Evolutionary conservation across 2,113 vertebrate genomes (phyloP), one percentile per base, ranked within the genome.

Genomic region (Albula goreensis): DNA sequence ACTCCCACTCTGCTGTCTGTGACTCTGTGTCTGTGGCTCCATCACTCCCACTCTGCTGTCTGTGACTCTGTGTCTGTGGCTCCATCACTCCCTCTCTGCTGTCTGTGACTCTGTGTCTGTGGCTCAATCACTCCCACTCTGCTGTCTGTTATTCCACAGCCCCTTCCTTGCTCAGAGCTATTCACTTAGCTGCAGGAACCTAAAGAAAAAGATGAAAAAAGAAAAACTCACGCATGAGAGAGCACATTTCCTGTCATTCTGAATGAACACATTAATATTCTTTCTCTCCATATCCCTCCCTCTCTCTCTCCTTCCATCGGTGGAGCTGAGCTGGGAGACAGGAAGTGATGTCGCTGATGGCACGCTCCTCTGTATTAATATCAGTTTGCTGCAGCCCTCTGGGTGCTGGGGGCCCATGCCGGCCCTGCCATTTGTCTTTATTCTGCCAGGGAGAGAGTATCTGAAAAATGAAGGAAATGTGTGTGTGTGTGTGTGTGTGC

Each of bases 161-260:
- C 83, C 57, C 12, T 57, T 1, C 31, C 70, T 50, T 83, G 56
- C 50, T 12, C 2, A 66, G 2, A 57, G 51, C 60, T 13, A 83
- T 70, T 70, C 2, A 0, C 63, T 70, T 70, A 70, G 6, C 63
- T 70, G 63, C 63, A 22, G 17, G 63, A 74, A 74, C 31, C 70
- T 10, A n/a, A 25, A n/a, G 3, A 31, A 70, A 25, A 5, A 70
- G 17, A 74, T 25, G 8, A 4, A 63, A 85, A 31, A 4, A 11
- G 83, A 60, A 84, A 51, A 31, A 6, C 31, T 66, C 15, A 22
- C 19, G 3, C 2, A 19, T 66, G 50, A 80, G 77, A 57, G 83
- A 11, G 4, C 88, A 41, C 31, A 63, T 88, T 87, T 70, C 5
- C 89, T 86, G 52, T n/a, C 87, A 86, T 78, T 86, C 86, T 74